A percentile compares a stretch with the other conserved stretches of the same genome.
These are phyloP conservation scores for Actinopyga echinites DNA, from an alignment of 53 echinoderm and acorn worm genomes.

Conservation along the genomic window DNA sequence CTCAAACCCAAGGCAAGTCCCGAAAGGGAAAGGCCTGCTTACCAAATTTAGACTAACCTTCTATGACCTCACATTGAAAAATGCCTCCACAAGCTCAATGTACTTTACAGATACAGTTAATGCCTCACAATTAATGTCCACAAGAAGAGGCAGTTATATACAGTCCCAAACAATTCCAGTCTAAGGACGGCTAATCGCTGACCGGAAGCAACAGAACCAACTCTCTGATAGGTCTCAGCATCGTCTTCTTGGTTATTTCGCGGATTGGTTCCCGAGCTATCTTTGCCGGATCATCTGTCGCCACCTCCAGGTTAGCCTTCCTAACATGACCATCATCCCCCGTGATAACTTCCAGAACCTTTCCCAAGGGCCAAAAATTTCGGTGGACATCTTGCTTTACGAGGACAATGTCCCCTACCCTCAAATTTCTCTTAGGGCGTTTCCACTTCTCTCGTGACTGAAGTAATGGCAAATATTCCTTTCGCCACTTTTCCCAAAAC, in stretches of 20 bases:
- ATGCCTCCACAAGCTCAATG: not conserved
- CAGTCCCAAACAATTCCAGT: not conserved
- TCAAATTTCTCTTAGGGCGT: constrained; percentile 37
- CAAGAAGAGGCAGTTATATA: not conserved
- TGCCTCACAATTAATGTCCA: not conserved
- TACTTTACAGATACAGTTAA: not conserved
- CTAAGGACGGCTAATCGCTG: not conserved
- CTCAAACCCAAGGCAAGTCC: not conserved
- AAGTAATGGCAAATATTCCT: constrained; percentile 54
- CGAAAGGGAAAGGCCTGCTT: not conserved
- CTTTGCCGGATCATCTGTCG: constrained; percentile 17
- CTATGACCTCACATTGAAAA: too few relatives aligned
- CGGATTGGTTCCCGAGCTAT: constrained; percentile 28
- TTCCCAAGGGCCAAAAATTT: constrained; percentile 61
- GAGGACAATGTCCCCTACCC: constrained; percentile 47
- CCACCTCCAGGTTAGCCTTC: constrained; percentile 51
- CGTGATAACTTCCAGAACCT: constrained; percentile 27
- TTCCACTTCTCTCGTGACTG: constrained; percentile 59
- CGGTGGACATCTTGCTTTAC: constrained; percentile 51
- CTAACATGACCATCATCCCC: constrained; percentile 48
- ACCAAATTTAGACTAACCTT: too few relatives aligned
- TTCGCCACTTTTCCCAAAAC: constrained; percentile 69
- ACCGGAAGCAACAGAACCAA: constrained; percentile 52
- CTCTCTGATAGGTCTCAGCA: constrained; percentile 59
- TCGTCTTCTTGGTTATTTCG: constrained; percentile 53